Conservation (phyloP, 2,113 vertebrate genomes). For the Helogale parvula region DNA sequence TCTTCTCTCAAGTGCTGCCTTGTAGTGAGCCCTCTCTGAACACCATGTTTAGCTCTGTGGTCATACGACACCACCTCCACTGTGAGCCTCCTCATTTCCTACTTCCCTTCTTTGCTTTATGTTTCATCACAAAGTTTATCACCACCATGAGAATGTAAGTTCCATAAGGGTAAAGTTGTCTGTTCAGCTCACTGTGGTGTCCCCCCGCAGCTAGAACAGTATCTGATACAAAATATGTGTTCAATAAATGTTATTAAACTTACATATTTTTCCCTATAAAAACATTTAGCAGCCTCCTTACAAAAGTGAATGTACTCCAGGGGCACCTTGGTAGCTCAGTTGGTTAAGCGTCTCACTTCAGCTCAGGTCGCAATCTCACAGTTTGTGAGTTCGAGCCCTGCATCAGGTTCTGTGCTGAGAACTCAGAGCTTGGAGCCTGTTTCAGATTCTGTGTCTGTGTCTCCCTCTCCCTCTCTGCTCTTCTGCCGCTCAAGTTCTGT, state of each 20-base stretch:
- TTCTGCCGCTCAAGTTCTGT: too few species aligned
- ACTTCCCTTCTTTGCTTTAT: background rate
- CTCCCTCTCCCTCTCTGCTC: too few species aligned
- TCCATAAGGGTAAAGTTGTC: background rate
- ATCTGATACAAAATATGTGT: background rate
- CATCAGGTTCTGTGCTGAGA: too few species aligned
- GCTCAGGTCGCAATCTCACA: too few species aligned
- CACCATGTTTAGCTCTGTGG: background rate
- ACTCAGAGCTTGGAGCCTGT: too few species aligned
- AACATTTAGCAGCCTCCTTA: background rate
- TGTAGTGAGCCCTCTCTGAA: background rate
- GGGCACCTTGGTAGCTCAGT: too few species aligned
- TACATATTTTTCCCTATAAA: background rate
- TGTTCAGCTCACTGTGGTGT: background rate
- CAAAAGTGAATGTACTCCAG: background rate
- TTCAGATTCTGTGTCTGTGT: too few species aligned
- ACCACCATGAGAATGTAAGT: background rate
- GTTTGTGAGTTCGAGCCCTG: too few species aligned
- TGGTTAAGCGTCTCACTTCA: too few species aligned
- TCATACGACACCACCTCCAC: rapidly evolving
- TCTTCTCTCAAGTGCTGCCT: background rate
- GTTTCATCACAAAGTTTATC: background rate
- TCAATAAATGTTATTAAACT: background rate
- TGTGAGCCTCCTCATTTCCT: background rate
- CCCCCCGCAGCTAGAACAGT: background rate